These are phyloP conservation scores for Scyliorhinus canicula DNA, from an alignment of 2,797 vertebrate genomes.

Conservation along the genomic window DNA sequence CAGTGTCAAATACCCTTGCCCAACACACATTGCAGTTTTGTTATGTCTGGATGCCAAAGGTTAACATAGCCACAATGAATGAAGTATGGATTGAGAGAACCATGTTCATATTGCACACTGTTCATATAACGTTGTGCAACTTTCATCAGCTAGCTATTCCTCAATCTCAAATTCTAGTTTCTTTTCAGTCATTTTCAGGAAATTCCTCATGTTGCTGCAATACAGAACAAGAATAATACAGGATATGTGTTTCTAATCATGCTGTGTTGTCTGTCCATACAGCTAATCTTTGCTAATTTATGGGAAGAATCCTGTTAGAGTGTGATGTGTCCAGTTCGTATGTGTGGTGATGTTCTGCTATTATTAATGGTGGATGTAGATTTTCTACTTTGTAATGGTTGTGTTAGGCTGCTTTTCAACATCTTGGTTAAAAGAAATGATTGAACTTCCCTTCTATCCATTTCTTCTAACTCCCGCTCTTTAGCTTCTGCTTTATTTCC, in stretches of 20 bases:
- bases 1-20: neutral
- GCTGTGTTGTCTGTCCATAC: neutral
- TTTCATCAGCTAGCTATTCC: neutral
- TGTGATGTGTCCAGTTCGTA: neutral
- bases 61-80: constrained; percentile 13
- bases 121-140: neutral
- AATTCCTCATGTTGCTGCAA: neutral
- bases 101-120: constrained; percentile 3
- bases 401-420: neutral
- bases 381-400: neutral
- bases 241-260: neutral
- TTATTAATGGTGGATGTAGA: neutral
- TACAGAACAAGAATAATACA: neutral
- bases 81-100: neutral
- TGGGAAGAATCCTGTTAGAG: neutral
- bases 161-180: neutral
- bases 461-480: neutral
- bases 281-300: neutral
- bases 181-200: neutral
- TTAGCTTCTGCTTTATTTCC: neutral
- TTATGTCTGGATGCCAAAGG: neutral
- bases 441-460: neutral
- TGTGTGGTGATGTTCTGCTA: neutral
- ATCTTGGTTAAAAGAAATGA: neutral
- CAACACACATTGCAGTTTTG: neutral